These are phyloP conservation scores for Macquaria ambigua DNA, from an alignment of 2,113 vertebrate genomes.

Conservation along the genomic window DNA sequence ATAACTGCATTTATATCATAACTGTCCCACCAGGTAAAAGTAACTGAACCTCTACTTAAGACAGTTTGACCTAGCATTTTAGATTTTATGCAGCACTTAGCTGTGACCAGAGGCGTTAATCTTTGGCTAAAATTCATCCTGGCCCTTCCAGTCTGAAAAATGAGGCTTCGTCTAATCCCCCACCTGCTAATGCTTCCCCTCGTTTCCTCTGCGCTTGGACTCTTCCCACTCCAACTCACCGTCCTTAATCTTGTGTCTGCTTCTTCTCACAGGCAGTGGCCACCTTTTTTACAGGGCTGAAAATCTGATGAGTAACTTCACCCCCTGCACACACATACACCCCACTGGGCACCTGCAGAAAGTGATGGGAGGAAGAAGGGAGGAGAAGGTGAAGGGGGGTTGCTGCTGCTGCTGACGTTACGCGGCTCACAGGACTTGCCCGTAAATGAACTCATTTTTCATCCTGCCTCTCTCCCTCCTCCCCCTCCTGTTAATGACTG, in stretches of 20 bases:
- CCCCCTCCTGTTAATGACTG: conserved; percentile 85
- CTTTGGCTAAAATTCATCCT: conserved; percentile 65
- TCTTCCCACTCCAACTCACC: conserved; percentile 59
- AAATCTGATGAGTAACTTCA: conserved; percentile 85
- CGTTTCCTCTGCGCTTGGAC: conserved; percentile 56
- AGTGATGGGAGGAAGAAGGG: conserved; percentile 68
- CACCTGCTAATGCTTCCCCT: conserved; percentile 66
- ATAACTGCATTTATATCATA: not conserved
- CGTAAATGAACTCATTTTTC: conserved; percentile 90
- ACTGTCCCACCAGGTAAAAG: conserved; percentile 13
- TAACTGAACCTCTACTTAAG: conserved; percentile 26
- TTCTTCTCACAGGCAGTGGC: conserved; percentile 52
- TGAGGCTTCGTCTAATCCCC: conserved; percentile 65
- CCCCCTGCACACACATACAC: not conserved
- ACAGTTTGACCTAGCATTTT: conserved; percentile 39
- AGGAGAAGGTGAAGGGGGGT: conserved; percentile 46
- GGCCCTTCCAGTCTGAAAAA: conserved; percentile 74
- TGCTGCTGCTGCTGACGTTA: conserved; percentile 81
- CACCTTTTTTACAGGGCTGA: conserved; percentile 51
- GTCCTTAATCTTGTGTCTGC: conserved; percentile 60
- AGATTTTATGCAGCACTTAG: conserved; percentile 45
- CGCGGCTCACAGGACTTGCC: conserved; percentile 86
- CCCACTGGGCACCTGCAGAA: conserved; percentile 64
- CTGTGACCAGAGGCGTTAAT: conserved; percentile 63
- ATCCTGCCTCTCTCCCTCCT: conserved; percentile 84